Base-by-base conservation (phyloP, 2,888 invertebrate genomes). In the Lasioglossum vierecki region DNA sequence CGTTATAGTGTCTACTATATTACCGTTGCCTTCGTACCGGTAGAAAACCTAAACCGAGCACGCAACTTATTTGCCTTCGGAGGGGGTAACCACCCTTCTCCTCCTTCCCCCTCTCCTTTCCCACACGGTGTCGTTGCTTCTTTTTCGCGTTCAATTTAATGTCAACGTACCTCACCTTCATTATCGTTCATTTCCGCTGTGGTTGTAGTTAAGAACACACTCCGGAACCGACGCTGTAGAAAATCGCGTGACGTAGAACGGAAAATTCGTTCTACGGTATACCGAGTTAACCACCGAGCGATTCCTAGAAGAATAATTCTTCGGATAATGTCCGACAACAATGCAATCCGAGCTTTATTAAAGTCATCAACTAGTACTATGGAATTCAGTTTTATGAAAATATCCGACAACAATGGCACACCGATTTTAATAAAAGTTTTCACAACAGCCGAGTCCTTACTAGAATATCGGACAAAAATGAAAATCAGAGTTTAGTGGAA, bases 1-100 rank as follows among this genome's bases (percentile, higher is more conserved):
- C 75, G 46, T 85, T 84, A 88, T 78, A 79, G 83, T 75, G 82
- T 76, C 79, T 79, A 74, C 80, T 79, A 82, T 91, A 87, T 89
- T 88, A 88, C 84, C 82, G 75, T 84, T 80, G 79, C 81, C 73
- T 44, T 35, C 30, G 26, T 49, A 35, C 57, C 71, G 57, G 57
- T 26, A n/a, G 49, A 75, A 39, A 53, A 79, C 30, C 35, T 63
- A 39, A 75, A 79, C 18, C 39, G 60, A 75, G 75, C 83, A 66
- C 75, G 78, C 85, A 76, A 76, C 77, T 75, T 46, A 30, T 63
- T 76, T 41, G 68, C 49, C 72, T 76, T 76, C 60, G 57, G 39
- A 41, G 22, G 60, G n/a, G 46, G 57, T 70, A 63, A 39, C 73
- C 68, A 44, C 44, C 75, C 46, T 71, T 8, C 60, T 4, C 26